A percentile compares a stretch with the other conserved stretches of the same genome.
phyloP scores from a whole-genome alignment of 2,113 vertebrate species.

The Pipa parva region DNA sequence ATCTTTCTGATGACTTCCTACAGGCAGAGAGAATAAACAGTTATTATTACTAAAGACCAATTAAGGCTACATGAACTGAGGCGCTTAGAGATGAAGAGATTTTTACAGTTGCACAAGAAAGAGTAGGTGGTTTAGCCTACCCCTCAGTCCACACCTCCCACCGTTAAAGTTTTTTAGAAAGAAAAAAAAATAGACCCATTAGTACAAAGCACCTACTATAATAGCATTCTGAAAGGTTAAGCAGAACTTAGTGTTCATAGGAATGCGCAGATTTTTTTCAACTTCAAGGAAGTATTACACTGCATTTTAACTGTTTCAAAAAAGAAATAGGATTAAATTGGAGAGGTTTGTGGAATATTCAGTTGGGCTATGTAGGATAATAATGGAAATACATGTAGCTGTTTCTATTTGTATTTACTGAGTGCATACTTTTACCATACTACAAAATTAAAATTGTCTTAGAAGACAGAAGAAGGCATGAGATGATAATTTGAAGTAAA shows the following conservation, averaged over 20 bases:
- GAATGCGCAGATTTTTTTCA: slow-evolving; percentile 14
- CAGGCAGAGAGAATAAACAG: slow-evolving; percentile 35
- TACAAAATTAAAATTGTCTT: no score
- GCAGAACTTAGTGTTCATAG: slow-evolving; percentile 8
- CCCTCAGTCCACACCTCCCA: slow-evolving; percentile 31
- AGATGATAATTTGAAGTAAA: no score
- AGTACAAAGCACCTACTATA: slow-evolving; percentile 33
- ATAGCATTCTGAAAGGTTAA: slow-evolving; percentile 40
- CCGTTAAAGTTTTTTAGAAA: slow-evolving; percentile 27
- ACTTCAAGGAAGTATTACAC: slow-evolving; percentile 18
- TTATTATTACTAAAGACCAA: slow-evolving; percentile 31
- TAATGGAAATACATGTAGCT: slow-evolving; percentile 11
- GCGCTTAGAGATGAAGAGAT: slow-evolving; percentile 13
- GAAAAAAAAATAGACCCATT: slow-evolving; percentile 36
- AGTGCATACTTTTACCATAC: no score
- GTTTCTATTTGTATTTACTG: no score
- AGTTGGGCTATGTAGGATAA: slow-evolving; percentile 21
- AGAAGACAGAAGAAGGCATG: no score
- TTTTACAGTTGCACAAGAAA: slow-evolving; percentile 9
- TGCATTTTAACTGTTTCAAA: slow-evolving; percentile 36
- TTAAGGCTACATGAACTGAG: slow-evolving; percentile 32
- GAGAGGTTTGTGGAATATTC: no score
- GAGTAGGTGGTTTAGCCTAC: slow-evolving; percentile 17
- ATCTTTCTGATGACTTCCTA: slow-evolving; percentile 37
- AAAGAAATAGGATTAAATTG: no score